Percentiles rank a stretch among this genome's conserved stretches.
Conservation (phyloP, 30 jellyfish, hydroid and myxozoan species). For the Haliclystus octoradiatus region DNA sequence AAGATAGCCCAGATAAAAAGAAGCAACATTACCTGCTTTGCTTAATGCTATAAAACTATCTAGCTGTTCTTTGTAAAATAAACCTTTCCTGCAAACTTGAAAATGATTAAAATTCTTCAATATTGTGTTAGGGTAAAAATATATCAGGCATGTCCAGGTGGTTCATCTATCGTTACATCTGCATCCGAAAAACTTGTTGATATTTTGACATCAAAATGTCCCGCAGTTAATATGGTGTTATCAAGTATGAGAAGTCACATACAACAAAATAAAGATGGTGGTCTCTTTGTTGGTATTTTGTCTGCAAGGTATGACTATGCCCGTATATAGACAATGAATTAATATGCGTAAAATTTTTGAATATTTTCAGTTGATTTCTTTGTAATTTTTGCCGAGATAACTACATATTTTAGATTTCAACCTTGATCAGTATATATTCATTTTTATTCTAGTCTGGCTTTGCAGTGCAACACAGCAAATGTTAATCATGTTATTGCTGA, state of each 20-base stretch:
- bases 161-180: slow-evolving; percentile 36
- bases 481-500: too few species aligned
- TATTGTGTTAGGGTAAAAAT: slow-evolving; percentile 21
- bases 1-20: too few species aligned
- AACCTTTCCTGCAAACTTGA: too few species aligned
- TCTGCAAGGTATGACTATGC: slow-evolving; percentile 8
- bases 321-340: not conserved
- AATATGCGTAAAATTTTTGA: not conserved
- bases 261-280: slow-evolving; percentile 19
- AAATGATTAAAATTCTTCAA: not conserved
- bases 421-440: too few species aligned
- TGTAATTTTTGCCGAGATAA: slow-evolving; percentile 14
- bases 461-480: too few species aligned
- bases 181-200: slow-evolving; percentile 21
- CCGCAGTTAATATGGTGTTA: slow-evolving; percentile 16
- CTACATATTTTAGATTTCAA: too few species aligned
- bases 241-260: slow-evolving; percentile 28
- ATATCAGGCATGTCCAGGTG: slow-evolving; percentile 24
- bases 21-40: too few species aligned
- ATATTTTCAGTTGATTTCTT: not conserved
- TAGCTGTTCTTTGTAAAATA: too few species aligned
- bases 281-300: slow-evolving; percentile 27
- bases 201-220: slow-evolving; percentile 4
- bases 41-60: too few species aligned
- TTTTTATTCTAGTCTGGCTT: too few species aligned